A percentile compares a stretch with the other conserved stretches of the same genome.
Conservation (phyloP, 2,888 invertebrate species). For the Calameuta pallipes region DNA sequence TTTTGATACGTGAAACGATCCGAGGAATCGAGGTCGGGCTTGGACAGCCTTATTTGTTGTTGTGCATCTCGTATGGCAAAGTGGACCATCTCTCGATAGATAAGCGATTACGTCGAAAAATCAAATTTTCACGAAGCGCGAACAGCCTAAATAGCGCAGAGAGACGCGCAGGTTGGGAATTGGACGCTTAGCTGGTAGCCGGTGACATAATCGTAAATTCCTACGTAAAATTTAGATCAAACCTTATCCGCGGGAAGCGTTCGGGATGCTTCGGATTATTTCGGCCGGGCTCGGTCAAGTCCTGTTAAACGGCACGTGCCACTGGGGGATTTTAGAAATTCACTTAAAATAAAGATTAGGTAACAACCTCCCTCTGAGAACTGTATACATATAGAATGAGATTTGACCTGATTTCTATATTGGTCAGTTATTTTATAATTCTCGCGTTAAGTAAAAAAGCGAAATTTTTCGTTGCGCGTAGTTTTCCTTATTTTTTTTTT, state of each 20-base stretch:
- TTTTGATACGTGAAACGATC: neutral
- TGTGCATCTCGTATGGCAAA: neutral
- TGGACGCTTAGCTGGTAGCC: neutral
- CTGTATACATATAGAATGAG: conserved; percentile 21
- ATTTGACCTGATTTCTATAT: conserved; percentile 28
- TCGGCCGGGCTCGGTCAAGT: neutral
- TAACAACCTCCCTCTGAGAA: conserved; percentile 20
- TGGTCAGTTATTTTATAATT: neutral
- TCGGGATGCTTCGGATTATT: neutral
- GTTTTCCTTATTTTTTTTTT: neutral
- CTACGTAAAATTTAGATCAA: conserved; percentile 32
- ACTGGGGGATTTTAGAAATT: conserved; percentile 24
- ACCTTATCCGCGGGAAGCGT: neutral
- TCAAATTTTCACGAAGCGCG: neutral
- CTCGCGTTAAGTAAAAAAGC: neutral
- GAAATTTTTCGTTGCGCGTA: neutral
- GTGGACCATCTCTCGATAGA: neutral
- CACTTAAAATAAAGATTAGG: conserved; percentile 42
- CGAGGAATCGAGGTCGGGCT: neutral
- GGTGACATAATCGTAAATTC: conserved; percentile 33
- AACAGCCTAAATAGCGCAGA: neutral
- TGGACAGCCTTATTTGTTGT: neutral
- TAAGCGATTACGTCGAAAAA: neutral
- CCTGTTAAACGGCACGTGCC: neutral
- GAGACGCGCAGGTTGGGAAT: neutral